A percentile compares a stretch with the other conserved stretches of the same genome.
Conservation (phyloP, 2,797 vertebrate species). For the Sebastes itinus region DNA sequence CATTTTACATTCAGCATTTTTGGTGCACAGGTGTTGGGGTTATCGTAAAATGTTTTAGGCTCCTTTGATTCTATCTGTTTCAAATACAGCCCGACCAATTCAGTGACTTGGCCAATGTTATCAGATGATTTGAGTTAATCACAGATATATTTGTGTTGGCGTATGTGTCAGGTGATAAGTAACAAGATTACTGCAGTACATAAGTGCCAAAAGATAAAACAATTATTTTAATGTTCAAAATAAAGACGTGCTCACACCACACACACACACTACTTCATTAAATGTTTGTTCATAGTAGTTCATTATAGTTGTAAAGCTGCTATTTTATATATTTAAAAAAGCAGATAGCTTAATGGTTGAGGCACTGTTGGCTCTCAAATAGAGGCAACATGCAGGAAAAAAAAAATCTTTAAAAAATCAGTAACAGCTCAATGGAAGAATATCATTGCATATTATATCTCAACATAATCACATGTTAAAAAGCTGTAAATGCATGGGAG, state of each 20-base stretch:
- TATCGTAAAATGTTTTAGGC: too few species aligned
- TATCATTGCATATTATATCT: not conserved
- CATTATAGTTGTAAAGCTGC: not conserved
- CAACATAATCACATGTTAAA: not conserved
- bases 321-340: not conserved
- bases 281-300: not conserved
- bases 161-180: too few species aligned
- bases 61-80: too few species aligned
- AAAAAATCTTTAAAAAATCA: too few species aligned
- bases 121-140: too few species aligned
- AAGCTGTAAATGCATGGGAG: not conserved
- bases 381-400: not conserved
- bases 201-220: not conserved
- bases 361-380: not conserved
- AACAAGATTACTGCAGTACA: not conserved
- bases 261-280: not conserved
- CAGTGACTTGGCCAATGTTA: too few species aligned
- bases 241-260: not conserved
- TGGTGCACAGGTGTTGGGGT: too few species aligned
- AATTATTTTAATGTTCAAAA: not conserved
- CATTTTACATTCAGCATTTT: too few species aligned
- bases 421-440: too few species aligned
- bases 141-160: too few species aligned
- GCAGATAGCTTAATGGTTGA: not conserved
- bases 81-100: too few species aligned